These are phyloP conservation scores for Myocastor coypus DNA, from an alignment of 2,113 vertebrate genomes.

Conservation along the genomic window DNA sequence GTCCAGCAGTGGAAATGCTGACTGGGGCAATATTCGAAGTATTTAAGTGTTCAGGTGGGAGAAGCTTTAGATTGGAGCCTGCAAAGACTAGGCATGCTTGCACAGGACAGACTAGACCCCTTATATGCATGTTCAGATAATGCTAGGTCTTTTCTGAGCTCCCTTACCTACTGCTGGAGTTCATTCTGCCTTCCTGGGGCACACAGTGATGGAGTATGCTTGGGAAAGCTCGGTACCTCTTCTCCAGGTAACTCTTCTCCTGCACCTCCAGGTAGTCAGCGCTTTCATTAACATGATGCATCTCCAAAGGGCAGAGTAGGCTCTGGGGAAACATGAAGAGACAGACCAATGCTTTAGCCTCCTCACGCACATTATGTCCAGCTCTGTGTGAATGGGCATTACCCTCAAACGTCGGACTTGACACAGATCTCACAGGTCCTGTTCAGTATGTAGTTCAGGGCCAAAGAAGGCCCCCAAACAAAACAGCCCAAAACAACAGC, in stretches of 20 bases:
- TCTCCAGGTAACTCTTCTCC: too few species aligned
- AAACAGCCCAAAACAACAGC: too few species aligned
- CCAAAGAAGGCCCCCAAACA: neutral
- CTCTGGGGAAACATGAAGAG: slow-evolving; percentile 80
- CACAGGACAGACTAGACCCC: neutral
- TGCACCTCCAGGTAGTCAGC: slow-evolving; percentile 90
- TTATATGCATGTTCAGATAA: accelerated
- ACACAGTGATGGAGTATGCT: slow-evolving; percentile 88
- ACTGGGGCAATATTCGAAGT: neutral
- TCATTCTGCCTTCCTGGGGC: slow-evolving; percentile 89
- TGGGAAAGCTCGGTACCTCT: slow-evolving; percentile 92
- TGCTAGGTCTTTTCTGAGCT: neutral
- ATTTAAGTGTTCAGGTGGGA: neutral
- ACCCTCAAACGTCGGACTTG: neutral
- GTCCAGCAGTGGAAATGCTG: neutral
- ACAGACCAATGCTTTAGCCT: neutral
- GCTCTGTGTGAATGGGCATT: neutral
- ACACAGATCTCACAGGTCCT: neutral
- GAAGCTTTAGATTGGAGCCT: neutral
- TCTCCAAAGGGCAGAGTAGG: slow-evolving; percentile 90
- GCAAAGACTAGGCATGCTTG: neutral
- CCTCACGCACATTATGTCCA: neutral
- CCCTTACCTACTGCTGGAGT: slow-evolving; percentile 90
- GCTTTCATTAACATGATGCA: slow-evolving; percentile 87
- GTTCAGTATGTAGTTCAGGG: neutral